Conservation (phyloP, 2,113 vertebrate genomes). For the Gyps fulvus region DNA sequence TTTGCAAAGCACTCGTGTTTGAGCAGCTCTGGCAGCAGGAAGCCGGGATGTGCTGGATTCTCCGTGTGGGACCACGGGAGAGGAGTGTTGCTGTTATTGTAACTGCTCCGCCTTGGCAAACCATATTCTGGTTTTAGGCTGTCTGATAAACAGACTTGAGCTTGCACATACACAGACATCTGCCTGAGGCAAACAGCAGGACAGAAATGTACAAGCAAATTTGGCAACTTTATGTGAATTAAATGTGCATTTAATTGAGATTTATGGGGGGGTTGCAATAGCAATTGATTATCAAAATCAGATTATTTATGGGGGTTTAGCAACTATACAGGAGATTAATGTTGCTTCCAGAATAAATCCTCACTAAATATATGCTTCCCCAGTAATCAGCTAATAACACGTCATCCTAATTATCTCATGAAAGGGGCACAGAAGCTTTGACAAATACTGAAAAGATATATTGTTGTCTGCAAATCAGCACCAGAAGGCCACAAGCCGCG, state of each 20-base stretch:
- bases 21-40: background rate
- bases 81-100: background rate
- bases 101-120: background rate
- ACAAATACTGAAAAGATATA: background rate
- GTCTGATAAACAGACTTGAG: constrained; percentile 11
- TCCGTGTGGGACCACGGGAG: accelerated
- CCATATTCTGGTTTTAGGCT: background rate
- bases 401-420: constrained; percentile 43
- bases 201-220: background rate
- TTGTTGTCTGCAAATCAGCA: background rate
- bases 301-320: constrained; percentile 58
- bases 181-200: constrained; percentile 41
- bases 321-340: constrained; percentile 42
- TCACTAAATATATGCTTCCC: constrained; percentile 23
- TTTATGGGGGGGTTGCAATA: background rate
- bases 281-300: constrained; percentile 64
- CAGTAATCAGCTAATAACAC: constrained; percentile 53
- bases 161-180: constrained; percentile 18
- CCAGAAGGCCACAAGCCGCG: background rate
- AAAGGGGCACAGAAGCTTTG: background rate
- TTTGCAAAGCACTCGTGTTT: background rate
- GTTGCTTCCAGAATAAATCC: constrained; percentile 47
- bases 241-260: constrained; percentile 59
- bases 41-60: background rate
- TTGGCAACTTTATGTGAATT: constrained; percentile 8